Conservation (phyloP, 2,797 vertebrate species). For the Phataginus tricuspis region DNA sequence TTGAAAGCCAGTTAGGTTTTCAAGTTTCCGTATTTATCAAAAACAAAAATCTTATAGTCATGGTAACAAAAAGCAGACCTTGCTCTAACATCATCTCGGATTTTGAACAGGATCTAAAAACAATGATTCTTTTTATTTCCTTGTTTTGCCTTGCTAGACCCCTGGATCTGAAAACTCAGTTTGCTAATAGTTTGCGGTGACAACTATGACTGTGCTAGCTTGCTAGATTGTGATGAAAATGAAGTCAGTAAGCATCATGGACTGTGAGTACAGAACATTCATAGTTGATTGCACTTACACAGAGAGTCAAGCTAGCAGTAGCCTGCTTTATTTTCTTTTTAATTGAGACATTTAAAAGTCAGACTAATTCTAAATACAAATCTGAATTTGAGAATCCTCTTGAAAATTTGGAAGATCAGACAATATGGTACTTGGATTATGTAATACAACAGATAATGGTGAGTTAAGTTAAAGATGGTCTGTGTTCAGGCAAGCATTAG, state of each 20-base stretch:
- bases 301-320: background rate
- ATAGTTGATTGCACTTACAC: background rate
- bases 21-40: background rate
- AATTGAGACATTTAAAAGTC: slow-evolving; percentile 5
- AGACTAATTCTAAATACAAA: background rate
- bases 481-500: background rate
- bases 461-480: background rate
- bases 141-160: background rate
- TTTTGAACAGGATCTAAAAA: slow-evolving; percentile 20
- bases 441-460: background rate
- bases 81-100: background rate
- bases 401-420: background rate
- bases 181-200: background rate
- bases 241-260: background rate
- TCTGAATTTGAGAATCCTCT: background rate
- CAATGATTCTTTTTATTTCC: background rate
- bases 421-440: background rate
- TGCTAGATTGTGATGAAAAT: background rate
- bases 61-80: background rate
- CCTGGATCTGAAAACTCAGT: background rate
- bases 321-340: background rate
- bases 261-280: background rate
- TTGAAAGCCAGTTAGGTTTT: slow-evolving; percentile 45
- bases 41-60: background rate
- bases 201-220: background rate